Conservation (phyloP, 2,113 vertebrate genomes). For the Phrynosoma platyrhinos region DNA sequence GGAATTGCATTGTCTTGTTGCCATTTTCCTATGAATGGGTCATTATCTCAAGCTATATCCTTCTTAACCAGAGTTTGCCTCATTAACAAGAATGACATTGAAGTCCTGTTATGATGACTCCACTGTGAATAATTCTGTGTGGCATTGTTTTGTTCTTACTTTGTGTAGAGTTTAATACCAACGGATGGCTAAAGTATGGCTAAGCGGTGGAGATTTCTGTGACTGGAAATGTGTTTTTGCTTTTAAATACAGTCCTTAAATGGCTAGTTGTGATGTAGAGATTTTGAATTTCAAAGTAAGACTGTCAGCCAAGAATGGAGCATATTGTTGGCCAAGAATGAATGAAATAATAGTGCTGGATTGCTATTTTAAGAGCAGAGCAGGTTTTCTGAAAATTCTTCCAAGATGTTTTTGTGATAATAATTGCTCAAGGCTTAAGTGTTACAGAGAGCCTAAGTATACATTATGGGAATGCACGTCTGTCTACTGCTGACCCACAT, state of each 20-base stretch:
- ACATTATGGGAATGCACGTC: not conserved
- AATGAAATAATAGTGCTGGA: not conserved
- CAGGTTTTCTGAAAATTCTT: not conserved
- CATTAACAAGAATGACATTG: constrained; percentile 55
- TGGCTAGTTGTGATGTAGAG: not conserved
- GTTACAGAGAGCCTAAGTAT: not conserved
- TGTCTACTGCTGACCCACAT: not conserved
- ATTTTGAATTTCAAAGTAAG: not conserved
- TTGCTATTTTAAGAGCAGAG: not conserved
- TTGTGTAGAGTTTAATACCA: not conserved
- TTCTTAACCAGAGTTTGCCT: not conserved
- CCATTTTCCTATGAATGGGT: not conserved
- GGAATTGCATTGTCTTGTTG: not conserved
- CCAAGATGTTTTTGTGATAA: not conserved
- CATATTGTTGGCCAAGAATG: not conserved
- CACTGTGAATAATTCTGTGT: not conserved
- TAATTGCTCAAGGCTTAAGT: not conserved
- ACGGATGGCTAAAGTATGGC: not conserved
- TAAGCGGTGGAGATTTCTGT: not conserved
- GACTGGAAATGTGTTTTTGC: not conserved
- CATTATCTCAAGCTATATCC: constrained; percentile 17
- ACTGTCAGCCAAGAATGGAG: not conserved
- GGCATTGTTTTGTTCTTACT: not conserved
- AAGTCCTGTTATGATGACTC: constrained; percentile 43
- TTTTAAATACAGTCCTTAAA: not conserved